Base-by-base conservation (phyloP, 2,113 vertebrate species). In the Coptodon rendalli region DNA sequence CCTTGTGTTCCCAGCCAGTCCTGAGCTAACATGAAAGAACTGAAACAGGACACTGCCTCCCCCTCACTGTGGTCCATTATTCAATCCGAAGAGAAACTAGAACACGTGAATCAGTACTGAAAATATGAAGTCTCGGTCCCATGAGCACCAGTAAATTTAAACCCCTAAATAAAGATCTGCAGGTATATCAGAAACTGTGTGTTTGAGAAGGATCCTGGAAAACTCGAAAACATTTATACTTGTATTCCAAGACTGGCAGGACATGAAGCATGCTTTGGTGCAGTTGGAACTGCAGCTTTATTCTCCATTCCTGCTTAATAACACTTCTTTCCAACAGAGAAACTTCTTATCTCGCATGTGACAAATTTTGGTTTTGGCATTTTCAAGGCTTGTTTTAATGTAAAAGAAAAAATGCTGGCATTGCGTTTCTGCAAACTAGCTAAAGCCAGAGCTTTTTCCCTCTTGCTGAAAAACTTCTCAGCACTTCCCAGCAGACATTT, bases 61-160 rank as follows among this genome's bases (percentile, higher is more conserved):
- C 61, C 31, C 22, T 82, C 87, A 24, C 85, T 19, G 11, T 24
- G 84, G 68, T 82, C 80, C 80, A 91, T 93, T 93, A 86, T 93
- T 73, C 81, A 89, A 56, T 59, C 68, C 85, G 86, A 89, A 91
- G 80, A 81, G 88, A 93, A 93, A 92, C 45, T 90, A 56, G 87
- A 89, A 90, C 85, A 83, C 84, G 56, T 80, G 71, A 81, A 81
- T 61, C 34, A 79, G 81, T 31, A 29, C 34, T 61, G 82, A 89
- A 79, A 93, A 85, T 85, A 45, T 36, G 31, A 87, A 81, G 31
- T 89, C 56, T 80, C 22, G 7, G 36, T 91, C 89, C 43, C 81
- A 36, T 17, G n/a, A 87, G 56, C 61, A 40, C 54, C 83, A 68
- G 84, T 8, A 81, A 63, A 38, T 84, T 86, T 56, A 88, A 43